phyloP scores from a whole-genome alignment of 2,113 vertebrate species.

The Pongo pygmaeus region DNA sequence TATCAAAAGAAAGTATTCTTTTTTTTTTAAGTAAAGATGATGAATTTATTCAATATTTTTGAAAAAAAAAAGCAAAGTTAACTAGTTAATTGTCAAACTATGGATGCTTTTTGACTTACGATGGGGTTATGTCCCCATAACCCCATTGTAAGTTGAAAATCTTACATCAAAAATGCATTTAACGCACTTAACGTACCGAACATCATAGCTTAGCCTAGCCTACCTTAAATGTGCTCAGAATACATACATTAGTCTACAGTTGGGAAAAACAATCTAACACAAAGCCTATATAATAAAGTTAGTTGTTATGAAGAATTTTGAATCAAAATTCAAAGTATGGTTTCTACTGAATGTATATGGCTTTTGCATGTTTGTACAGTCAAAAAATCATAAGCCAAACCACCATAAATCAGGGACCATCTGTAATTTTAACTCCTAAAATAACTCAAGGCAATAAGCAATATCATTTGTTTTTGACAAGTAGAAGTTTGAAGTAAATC shows the following conservation, averaged over 20 bases:
- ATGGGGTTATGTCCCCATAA: background rate
- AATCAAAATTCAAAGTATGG: background rate
- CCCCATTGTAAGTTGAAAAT: background rate
- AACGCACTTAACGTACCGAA: background rate
- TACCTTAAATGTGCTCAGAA: background rate
- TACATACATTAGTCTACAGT: background rate
- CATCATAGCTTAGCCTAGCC: background rate
- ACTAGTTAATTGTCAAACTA: slow-evolving; percentile 1
- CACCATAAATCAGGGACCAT: background rate
- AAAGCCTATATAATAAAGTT: background rate
- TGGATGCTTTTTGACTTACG: background rate
- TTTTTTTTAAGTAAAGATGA: background rate
- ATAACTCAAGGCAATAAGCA: slow-evolving; percentile 42
- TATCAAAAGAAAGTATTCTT: slow-evolving; percentile 14
- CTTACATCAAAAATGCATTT: background rate
- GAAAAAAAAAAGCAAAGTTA: background rate
- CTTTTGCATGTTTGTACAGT: background rate
- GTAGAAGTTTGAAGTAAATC: slow-evolving; percentile 22
- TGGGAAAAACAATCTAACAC: background rate
- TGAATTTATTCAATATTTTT: slow-evolving; percentile 59
- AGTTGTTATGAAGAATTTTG: background rate
- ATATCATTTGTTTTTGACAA: slow-evolving; percentile 16
- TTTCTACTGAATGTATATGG: background rate
- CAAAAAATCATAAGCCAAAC: background rate
- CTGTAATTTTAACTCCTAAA: slow-evolving; percentile 24